phyloP scores from a whole-genome alignment of 35 echinoderm and acorn worm genomes.

The Diadema setosum region DNA sequence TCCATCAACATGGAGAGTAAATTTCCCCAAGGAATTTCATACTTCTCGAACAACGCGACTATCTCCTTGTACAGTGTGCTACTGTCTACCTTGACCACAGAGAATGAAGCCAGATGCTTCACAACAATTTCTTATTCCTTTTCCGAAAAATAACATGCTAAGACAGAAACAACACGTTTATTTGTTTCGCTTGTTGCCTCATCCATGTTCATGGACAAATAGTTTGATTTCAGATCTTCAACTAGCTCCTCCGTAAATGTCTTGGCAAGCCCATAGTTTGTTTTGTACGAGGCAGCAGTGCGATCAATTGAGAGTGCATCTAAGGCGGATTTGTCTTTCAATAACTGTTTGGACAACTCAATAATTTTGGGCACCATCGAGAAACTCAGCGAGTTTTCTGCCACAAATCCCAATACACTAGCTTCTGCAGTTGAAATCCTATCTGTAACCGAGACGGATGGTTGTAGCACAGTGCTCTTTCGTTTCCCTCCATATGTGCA shows the following conservation, averaged over 20 bases:
- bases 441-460: slow-evolving; percentile 10
- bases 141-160: slow-evolving; percentile 9
- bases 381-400: slow-evolving; percentile 32
- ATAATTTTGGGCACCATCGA: slow-evolving; percentile 40
- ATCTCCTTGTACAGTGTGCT: slow-evolving; percentile 29
- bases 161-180: background rate
- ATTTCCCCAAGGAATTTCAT: slow-evolving; percentile 46
- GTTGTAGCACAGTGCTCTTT: background rate
- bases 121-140: slow-evolving; percentile 12
- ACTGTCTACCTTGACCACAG: slow-evolving; percentile 19
- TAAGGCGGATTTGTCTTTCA: slow-evolving; percentile 28
- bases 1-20: slow-evolving; percentile 61
- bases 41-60: slow-evolving; percentile 12
- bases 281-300: slow-evolving; percentile 49
- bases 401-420: slow-evolving; percentile 39
- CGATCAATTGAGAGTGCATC: slow-evolving; percentile 30
- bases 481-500: too few relatives aligned
- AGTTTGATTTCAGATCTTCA: slow-evolving; percentile 27
- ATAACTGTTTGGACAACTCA: slow-evolving; percentile 1
- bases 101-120: slow-evolving; percentile 33
- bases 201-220: slow-evolving; percentile 52
- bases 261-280: slow-evolving; percentile 42
- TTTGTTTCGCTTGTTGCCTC: slow-evolving; percentile 37
- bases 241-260: slow-evolving; percentile 23
- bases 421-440: slow-evolving; percentile 42